These are phyloP conservation scores for Cynopterus sphinx DNA, from an alignment of 2,797 vertebrate genomes.

Conservation along the genomic window DNA sequence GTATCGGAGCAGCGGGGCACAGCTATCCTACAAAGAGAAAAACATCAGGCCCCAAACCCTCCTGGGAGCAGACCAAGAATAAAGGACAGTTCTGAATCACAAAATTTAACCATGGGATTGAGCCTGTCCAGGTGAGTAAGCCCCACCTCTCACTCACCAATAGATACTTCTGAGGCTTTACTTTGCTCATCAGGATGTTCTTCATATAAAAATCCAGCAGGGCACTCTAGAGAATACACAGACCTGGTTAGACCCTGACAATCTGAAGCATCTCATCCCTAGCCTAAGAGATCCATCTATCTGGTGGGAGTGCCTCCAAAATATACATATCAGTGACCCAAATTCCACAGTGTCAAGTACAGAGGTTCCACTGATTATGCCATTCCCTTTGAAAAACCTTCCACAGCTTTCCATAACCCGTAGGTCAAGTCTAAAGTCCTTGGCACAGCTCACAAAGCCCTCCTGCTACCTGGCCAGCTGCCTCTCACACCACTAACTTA, in stretches of 20 bases:
- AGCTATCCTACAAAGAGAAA: slow-evolving; percentile 88
- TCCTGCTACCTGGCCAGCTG: neutral
- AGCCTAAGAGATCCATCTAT: neutral
- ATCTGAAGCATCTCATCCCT: neutral
- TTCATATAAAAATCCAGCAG: slow-evolving; percentile 96
- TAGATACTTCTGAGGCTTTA: slow-evolving; percentile 92
- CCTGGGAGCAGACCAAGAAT: rapidly evolving
- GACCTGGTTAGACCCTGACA: neutral
- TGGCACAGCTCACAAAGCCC: neutral
- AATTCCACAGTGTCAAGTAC: neutral
- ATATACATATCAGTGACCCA: neutral
- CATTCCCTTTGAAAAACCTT: neutral
- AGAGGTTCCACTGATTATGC: neutral
- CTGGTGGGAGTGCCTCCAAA: neutral
- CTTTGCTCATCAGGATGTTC: slow-evolving; percentile 96
- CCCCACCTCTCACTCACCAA: slow-evolving; percentile 86
- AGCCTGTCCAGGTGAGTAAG: neutral
- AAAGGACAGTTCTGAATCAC: neutral
- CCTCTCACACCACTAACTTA: neutral
- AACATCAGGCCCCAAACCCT: slow-evolving; percentile 7
- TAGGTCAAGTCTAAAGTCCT: neutral
- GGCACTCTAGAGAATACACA: slow-evolving; percentile 85
- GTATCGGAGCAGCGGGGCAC: slow-evolving; percentile 91
- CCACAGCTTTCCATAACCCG: neutral
- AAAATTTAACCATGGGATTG: neutral